Conservation (phyloP, 2,113 vertebrate genomes). For the Macquaria australasica region DNA sequence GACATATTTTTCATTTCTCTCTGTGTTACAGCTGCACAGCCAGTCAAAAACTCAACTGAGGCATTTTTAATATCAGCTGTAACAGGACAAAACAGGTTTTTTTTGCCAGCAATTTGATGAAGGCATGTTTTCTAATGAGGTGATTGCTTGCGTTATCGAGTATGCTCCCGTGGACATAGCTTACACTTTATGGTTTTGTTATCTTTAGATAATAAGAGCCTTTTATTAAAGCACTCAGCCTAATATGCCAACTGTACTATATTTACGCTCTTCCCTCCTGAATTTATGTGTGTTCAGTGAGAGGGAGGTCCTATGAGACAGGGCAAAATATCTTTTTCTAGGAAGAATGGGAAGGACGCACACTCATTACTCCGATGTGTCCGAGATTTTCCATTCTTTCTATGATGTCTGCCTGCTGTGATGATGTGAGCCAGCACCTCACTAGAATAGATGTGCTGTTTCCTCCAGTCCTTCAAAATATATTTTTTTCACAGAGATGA, state of each 20-base stretch:
- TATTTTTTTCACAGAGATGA: neutral
- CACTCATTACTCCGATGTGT: neutral
- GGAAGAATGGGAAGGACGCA: neutral
- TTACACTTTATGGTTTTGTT: neutral
- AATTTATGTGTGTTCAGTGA: neutral
- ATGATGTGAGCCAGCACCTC: neutral
- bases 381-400: neutral
- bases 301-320: neutral
- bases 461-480: neutral
- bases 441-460: neutral
- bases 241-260: neutral
- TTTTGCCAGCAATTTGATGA: neutral
- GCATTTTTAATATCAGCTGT: conserved; percentile 11
- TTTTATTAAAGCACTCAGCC: neutral
- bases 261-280: neutral
- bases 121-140: neutral
- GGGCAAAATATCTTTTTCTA: neutral
- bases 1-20: conserved; percentile 23
- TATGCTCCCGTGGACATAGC: neutral
- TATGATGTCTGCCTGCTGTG: neutral
- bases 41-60: conserved; percentile 6
- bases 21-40: conserved; percentile 1
- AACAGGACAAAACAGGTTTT: neutral
- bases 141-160: neutral
- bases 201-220: neutral